phyloP scores from a whole-genome alignment of 2,888 invertebrate genomes.

The Tanaodytes sp. region DNA sequence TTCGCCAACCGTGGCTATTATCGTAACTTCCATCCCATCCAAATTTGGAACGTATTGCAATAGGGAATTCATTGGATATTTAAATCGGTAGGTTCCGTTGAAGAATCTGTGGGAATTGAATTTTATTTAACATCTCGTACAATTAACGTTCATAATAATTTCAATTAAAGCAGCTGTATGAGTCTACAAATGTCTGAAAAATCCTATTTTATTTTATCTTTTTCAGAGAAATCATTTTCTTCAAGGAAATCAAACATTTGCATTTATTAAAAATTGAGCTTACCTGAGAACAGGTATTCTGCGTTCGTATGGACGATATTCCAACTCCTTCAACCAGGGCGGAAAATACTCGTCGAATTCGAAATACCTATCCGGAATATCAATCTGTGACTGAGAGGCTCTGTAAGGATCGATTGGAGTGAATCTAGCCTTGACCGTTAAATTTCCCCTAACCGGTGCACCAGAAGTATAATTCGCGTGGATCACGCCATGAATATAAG shows the following conservation, averaged over 20 bases:
- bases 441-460: conserved; percentile 89
- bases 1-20: conserved; percentile 91
- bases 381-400: conserved; percentile 56
- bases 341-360: conserved; percentile 87
- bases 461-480: conserved; percentile 98
- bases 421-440: conserved; percentile 87
- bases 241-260: too few relatives aligned
- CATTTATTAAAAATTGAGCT: too few relatives aligned
- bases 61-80: conserved; percentile 88
- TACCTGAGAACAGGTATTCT: conserved; percentile 78
- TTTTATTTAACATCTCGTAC: too few relatives aligned
- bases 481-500: conserved; percentile 86
- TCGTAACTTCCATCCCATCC: conserved; percentile 86
- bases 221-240: too few relatives aligned
- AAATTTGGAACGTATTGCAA: conserved; percentile 77
- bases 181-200: too few relatives aligned
- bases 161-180: too few relatives aligned
- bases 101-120: conserved; percentile 81
- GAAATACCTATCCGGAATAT: conserved; percentile 81
- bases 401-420: conserved; percentile 76
- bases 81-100: conserved; percentile 89
- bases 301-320: conserved; percentile 72
- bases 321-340: conserved; percentile 83
- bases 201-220: too few relatives aligned
- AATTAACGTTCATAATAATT: too few relatives aligned